phyloP scores from a whole-genome alignment of 1,140 invertebrate species.

The Stenopsyche tienmushanensis region DNA sequence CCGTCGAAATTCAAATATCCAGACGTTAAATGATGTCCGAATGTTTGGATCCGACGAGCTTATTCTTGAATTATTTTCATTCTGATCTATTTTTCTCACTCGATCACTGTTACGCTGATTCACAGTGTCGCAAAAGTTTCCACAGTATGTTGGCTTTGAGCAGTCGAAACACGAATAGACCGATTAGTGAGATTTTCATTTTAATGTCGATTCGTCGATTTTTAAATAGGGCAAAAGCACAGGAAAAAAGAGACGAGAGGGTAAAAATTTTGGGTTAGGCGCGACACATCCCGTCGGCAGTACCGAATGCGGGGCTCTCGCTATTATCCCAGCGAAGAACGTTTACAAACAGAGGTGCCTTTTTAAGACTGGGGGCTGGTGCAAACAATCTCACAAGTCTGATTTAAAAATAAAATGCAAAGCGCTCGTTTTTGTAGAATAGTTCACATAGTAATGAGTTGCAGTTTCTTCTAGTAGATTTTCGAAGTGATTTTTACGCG shows the following conservation, averaged over 20 bases:
- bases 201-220: not conserved
- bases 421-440: slow-evolving; percentile 37
- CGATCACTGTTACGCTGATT: no score
- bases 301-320: not conserved
- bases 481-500: not conserved
- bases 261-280: not conserved
- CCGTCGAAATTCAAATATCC: no score
- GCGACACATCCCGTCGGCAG: slow-evolving; percentile 11
- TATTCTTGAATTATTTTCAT: no score
- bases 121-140: no score
- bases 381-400: slow-evolving; percentile 42
- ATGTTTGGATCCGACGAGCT: no score
- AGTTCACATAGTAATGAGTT: slow-evolving; percentile 26
- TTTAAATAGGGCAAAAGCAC: not conserved
- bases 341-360: slow-evolving; percentile 43
- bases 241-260: not conserved
- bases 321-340: slow-evolving; percentile 14
- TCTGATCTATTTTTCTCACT: no score
- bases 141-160: no score
- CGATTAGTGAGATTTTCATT: slow-evolving; percentile 6
- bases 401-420: slow-evolving; percentile 39
- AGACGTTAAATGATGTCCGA: no score
- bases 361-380: slow-evolving; percentile 43
- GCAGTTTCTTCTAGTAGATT: not conserved
- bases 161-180: no score